Conservation (phyloP, 2,888 invertebrate genomes). For the Rapana venosa region DNA sequence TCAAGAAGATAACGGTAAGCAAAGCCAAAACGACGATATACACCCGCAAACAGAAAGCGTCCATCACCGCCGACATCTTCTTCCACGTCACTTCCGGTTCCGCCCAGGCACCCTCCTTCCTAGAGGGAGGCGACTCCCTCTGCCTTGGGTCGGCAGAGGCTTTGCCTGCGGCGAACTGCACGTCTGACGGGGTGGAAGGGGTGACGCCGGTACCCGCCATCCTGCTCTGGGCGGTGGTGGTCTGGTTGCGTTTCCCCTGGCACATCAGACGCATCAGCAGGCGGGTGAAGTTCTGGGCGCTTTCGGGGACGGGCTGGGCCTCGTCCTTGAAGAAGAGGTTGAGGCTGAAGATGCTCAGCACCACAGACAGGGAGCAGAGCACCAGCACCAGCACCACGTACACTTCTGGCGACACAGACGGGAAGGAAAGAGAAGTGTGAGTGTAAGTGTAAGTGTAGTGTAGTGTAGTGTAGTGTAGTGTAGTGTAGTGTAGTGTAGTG, state of each 20-base stretch:
- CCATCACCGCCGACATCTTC: conserved; percentile 39
- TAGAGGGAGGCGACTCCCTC: background rate
- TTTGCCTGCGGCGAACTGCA: background rate
- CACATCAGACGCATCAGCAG: conserved; percentile 27
- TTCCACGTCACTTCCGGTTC: conserved; percentile 41
- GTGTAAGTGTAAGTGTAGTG: background rate
- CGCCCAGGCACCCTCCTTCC: background rate
- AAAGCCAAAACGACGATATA: conserved; percentile 35
- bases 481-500: too few relatives aligned
- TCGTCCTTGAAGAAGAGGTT: conserved; percentile 45
- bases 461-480: too few relatives aligned
- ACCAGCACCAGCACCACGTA: conserved; percentile 55
- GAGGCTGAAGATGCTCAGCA: conserved; percentile 54
- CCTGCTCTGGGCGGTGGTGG: background rate
- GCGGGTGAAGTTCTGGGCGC: conserved; percentile 40
- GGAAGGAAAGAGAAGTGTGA: background rate
- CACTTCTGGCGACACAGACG: conserved; percentile 49
- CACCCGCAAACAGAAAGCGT: conserved; percentile 37
- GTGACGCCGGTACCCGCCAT: background rate
- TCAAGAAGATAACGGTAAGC: conserved; percentile 37
- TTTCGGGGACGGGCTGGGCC: conserved; percentile 33
- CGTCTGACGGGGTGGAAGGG: background rate
- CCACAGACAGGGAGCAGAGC: conserved; percentile 51
- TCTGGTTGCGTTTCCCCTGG: background rate
- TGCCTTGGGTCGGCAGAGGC: background rate